Conservation (phyloP, 2,113 vertebrate species). For the Xiphophorus maculatus region DNA sequence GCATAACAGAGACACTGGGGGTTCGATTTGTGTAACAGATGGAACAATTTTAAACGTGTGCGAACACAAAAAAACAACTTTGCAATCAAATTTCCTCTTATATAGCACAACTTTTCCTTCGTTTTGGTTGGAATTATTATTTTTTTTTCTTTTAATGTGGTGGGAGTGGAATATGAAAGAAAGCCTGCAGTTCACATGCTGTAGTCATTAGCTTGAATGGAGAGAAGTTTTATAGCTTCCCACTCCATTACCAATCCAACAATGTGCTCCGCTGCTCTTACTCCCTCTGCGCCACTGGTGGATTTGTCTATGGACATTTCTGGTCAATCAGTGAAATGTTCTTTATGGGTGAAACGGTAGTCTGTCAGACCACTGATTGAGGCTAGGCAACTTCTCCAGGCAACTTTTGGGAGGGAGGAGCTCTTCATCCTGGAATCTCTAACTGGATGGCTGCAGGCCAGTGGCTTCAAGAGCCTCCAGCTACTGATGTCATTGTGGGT, state of each 20-base stretch:
- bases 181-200: conserved; percentile 49
- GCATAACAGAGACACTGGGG: conserved; percentile 6
- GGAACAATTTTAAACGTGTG: conserved; percentile 18
- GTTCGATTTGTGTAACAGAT: conserved; percentile 11
- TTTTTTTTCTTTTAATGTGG: conserved; percentile 10
- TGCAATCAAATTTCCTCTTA: too few species aligned
- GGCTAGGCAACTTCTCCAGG: conserved; percentile 34
- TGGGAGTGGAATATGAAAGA: not conserved
- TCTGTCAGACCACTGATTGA: conserved; percentile 45
- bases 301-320: conserved; percentile 51
- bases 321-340: conserved; percentile 66
- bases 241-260: conserved; percentile 71
- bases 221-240: conserved; percentile 68
- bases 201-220: conserved; percentile 70
- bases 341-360: conserved; percentile 60
- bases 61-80: conserved; percentile 10
- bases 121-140: not conserved
- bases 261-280: conserved; percentile 54
- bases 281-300: conserved; percentile 50
- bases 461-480: conserved; percentile 54
- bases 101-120: not conserved
- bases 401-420: conserved; percentile 47
- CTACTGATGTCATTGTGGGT: conserved; percentile 61
- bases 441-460: conserved; percentile 51
- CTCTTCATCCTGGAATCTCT: conserved; percentile 38